Evolutionary conservation across 92 coral and sea anemone species (phyloP).

Genomic region (Paragorgia papillata): DNA sequence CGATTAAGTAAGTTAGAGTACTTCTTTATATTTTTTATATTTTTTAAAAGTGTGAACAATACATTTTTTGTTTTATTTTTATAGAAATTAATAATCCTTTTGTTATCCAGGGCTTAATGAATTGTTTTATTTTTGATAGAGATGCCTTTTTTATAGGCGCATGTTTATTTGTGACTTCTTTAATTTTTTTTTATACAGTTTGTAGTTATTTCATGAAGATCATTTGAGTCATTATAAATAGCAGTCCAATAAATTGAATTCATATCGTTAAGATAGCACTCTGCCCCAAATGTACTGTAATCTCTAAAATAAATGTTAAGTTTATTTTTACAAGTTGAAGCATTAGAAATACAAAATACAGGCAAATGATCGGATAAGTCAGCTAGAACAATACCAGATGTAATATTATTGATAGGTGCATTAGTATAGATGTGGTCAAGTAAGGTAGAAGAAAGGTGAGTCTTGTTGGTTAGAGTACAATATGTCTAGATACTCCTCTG

Average conservation of each 20-base stretch:
- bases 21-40: constrained; percentile 35
- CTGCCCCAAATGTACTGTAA: no score
- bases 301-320: no score
- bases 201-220: constrained; percentile 5
- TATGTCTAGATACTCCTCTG: no score
- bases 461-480: no score
- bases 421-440: no score
- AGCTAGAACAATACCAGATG: constrained; percentile 24
- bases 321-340: no score
- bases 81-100: constrained; percentile 45
- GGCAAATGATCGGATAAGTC: no score
- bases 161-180: constrained; percentile 44
- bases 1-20: constrained; percentile 44
- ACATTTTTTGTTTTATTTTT: constrained; percentile 33
- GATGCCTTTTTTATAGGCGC: constrained; percentile 51
- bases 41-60: constrained; percentile 24
- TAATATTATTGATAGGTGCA: constrained; percentile 48
- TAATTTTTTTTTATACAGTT: neutral
- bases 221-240: constrained; percentile 10
- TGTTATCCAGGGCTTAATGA: constrained; percentile 51
- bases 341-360: no score
- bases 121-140: constrained; percentile 12
- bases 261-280: neutral
- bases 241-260: neutral
- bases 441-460: no score